A percentile compares a stretch with the other conserved stretches of the same genome.
phyloP scores from a whole-genome alignment of 2,888 invertebrate genomes.

The Eretmocerus hayati region DNA sequence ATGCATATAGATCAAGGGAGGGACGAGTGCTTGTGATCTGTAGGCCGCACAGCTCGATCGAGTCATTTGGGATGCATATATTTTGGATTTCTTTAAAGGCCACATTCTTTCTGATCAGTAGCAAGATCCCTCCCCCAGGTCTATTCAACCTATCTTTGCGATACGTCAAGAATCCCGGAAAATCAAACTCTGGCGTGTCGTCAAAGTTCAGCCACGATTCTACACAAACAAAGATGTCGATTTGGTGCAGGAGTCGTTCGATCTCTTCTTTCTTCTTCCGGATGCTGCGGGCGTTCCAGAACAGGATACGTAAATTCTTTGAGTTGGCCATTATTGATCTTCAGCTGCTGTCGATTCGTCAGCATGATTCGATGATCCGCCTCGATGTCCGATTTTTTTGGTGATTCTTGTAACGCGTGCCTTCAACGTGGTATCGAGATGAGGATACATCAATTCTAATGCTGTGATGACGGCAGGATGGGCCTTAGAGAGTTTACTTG shows the following conservation, averaged over 20 bases:
- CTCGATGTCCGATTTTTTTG: no score
- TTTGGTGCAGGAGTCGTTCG: not conserved
- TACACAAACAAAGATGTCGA: constrained; percentile 6
- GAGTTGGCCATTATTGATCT: not conserved
- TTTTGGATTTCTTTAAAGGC: not conserved
- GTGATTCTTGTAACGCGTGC: no score
- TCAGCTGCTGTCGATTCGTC: no score
- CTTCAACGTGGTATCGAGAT: no score
- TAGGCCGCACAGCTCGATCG: not conserved
- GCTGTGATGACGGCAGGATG: no score
- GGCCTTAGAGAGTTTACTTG: no score
- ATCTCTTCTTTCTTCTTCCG: not conserved
- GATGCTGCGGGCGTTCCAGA: constrained; percentile 5
- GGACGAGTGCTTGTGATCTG: not conserved
- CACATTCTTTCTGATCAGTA: constrained; percentile 4
- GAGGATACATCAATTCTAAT: no score
- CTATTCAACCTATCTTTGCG: not conserved
- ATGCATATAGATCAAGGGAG: not conserved
- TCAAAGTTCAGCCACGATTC: constrained; percentile 2
- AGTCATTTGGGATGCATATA: no score
- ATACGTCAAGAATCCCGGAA: not conserved
- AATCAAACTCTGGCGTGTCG: not conserved
- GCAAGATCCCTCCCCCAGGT: constrained; percentile 12
- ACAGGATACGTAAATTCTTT: not conserved
- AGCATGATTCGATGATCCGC: no score